Evolutionary conservation across 2,797 vertebrate genomes (phyloP).

Genomic region (Leontopithecus rosalia): DNA sequence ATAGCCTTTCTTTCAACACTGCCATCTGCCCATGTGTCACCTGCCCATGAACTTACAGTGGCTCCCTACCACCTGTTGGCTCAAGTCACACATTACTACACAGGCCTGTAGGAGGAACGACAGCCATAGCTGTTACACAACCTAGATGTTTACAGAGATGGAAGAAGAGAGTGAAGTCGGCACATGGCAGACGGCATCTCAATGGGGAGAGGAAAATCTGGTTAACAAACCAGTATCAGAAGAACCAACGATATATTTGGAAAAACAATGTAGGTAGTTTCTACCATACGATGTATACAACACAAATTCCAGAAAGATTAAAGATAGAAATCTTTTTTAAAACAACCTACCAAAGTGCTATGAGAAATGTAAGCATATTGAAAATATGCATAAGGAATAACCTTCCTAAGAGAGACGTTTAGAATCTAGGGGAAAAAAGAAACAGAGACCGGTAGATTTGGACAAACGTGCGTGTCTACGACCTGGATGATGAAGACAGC

Average conservation of each 20-base stretch:
- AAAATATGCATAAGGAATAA: neutral
- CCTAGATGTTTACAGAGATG: neutral
- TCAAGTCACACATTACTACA: neutral
- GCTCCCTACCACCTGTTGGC: neutral
- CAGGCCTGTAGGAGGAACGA: neutral
- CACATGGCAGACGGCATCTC: neutral
- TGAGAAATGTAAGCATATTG: neutral
- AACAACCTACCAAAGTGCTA: neutral
- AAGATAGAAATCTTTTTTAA: neutral
- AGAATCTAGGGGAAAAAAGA: neutral
- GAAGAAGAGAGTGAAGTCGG: neutral
- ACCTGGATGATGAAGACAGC: neutral
- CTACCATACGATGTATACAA: neutral
- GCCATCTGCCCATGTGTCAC: rapidly evolving
- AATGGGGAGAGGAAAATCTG: neutral
- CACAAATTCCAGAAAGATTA: neutral
- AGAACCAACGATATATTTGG: neutral
- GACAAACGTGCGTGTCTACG: neutral
- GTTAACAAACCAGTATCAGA: neutral
- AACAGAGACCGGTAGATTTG: neutral
- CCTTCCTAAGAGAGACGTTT: neutral
- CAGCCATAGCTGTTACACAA: too few relatives aligned
- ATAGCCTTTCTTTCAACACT: neutral
- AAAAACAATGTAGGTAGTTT: neutral
- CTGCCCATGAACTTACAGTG: neutral